These are phyloP conservation scores for Triops cancriformis DNA, from an alignment of 1,140 invertebrate genomes.

Conservation along the genomic window DNA sequence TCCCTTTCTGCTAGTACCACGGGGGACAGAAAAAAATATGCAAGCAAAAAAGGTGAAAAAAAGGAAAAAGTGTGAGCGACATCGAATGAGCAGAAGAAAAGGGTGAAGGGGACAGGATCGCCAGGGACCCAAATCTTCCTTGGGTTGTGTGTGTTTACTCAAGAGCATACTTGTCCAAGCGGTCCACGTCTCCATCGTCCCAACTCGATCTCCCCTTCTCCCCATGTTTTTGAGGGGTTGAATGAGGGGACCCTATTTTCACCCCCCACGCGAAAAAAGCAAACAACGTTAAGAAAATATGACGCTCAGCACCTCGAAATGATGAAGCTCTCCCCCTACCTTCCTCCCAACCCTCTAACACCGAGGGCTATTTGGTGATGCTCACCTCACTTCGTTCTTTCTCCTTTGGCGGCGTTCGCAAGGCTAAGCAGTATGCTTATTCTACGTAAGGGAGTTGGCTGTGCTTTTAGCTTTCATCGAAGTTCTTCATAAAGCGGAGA, in stretches of 20 bases:
- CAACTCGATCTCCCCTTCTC: not conserved
- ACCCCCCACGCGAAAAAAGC: not conserved
- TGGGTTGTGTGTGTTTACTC: not conserved
- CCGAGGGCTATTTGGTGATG: no score
- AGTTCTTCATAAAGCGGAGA: no score
- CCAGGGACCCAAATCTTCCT: not conserved
- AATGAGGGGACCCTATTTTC: not conserved
- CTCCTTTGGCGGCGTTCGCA: no score
- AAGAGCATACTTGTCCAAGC: slow-evolving; percentile 3
- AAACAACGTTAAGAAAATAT: slow-evolving; percentile 11
- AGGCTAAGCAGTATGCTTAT: no score
- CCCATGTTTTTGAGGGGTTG: not conserved
- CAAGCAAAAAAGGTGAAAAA: not conserved
- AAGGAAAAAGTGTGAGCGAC: not conserved
- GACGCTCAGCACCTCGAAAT: not conserved
- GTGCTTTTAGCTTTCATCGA: no score
- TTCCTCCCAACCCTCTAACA: no score
- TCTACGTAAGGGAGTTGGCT: no score
- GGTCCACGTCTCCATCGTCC: slow-evolving; percentile 2
- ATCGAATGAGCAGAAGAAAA: not conserved
- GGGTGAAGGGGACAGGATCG: not conserved
- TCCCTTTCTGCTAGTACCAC: not conserved
- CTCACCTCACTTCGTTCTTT: no score
- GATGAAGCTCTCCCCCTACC: not conserved
- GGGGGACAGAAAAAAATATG: not conserved